phyloP scores from a whole-genome alignment of 2,797 vertebrate genomes.

The Esox lucius region DNA sequence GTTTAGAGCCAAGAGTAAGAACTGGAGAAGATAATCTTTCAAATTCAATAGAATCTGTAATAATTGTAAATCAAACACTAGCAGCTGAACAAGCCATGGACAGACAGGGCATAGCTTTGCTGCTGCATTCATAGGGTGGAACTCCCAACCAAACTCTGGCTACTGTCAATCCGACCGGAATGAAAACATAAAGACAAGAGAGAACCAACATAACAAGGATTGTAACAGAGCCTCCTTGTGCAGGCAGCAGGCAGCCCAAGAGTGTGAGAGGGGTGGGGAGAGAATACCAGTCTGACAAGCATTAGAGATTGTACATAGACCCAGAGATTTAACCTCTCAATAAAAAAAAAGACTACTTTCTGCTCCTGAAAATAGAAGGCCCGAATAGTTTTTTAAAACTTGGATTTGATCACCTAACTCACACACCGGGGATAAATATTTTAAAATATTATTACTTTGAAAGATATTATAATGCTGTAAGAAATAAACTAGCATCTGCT shows the following conservation, averaged over 20 bases:
- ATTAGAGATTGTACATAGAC: slow-evolving; percentile 43
- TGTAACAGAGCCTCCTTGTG: slow-evolving; percentile 56
- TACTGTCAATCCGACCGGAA: slow-evolving; percentile 45
- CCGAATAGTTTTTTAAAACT: not conserved
- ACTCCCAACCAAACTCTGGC: slow-evolving; percentile 44
- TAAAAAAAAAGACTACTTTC: slow-evolving; percentile 16
- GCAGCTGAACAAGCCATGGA: slow-evolving; percentile 36
- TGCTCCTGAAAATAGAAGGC: slow-evolving; percentile 24
- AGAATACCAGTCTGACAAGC: slow-evolving; percentile 31
- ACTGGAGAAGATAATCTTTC: not conserved
- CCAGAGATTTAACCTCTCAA: slow-evolving; percentile 29
- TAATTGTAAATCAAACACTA: slow-evolving; percentile 13
- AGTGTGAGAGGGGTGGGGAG: slow-evolving; percentile 7
- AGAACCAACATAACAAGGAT: slow-evolving; percentile 43
- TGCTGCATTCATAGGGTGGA: slow-evolving; percentile 20
- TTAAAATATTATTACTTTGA: slow-evolving; percentile 33
- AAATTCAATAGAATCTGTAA: not conserved
- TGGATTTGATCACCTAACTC: not conserved
- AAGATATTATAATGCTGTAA: slow-evolving; percentile 29
- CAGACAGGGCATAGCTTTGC: slow-evolving; percentile 21
- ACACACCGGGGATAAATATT: slow-evolving; percentile 4
- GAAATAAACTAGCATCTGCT: slow-evolving; percentile 14
- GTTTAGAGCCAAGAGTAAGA: not conserved
- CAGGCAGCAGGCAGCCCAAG: slow-evolving; percentile 18
- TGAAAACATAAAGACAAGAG: slow-evolving; percentile 41